phyloP scores from a whole-genome alignment of 2,113 vertebrate genomes.

The Nycticorax nycticorax region DNA sequence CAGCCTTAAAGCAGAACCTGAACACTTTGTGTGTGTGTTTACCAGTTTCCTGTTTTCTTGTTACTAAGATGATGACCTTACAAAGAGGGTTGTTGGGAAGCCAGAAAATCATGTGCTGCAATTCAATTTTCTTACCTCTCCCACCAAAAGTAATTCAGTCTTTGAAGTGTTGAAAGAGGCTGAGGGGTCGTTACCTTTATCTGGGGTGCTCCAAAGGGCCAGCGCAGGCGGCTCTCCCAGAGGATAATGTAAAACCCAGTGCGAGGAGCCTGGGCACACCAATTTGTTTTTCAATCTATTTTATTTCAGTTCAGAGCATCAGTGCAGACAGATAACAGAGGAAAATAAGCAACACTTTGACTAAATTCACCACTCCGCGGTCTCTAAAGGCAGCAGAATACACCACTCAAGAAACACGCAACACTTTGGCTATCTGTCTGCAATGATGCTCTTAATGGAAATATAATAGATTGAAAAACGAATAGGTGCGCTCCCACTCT shows the following conservation, averaged over 20 bases:
- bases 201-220: slow-evolving; percentile 20
- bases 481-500: slow-evolving; percentile 29
- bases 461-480: slow-evolving; percentile 48
- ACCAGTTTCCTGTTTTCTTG: slow-evolving; percentile 39
- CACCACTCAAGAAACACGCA: background rate
- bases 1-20: slow-evolving; percentile 25
- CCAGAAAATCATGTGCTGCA: slow-evolving; percentile 41
- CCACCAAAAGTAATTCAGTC: slow-evolving; percentile 53
- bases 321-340: slow-evolving; percentile 46
- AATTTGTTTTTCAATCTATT: slow-evolving; percentile 78
- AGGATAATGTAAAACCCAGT: slow-evolving; percentile 50
- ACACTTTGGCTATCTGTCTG: background rate
- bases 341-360: slow-evolving; percentile 67
- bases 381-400: slow-evolving; percentile 46
- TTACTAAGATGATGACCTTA: slow-evolving; percentile 51
- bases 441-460: slow-evolving; percentile 54
- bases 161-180: slow-evolving; percentile 38
- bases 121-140: slow-evolving; percentile 61
- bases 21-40: slow-evolving; percentile 16
- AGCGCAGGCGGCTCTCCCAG: background rate
- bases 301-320: slow-evolving; percentile 72
- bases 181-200: slow-evolving; percentile 38
- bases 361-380: slow-evolving; percentile 10
- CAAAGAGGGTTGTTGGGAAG: slow-evolving; percentile 30
- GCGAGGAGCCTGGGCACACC: slow-evolving; percentile 32